These are phyloP conservation scores for Pediacus dermestoides DNA, from an alignment of 2,888 invertebrate genomes.

Conservation along the genomic window DNA sequence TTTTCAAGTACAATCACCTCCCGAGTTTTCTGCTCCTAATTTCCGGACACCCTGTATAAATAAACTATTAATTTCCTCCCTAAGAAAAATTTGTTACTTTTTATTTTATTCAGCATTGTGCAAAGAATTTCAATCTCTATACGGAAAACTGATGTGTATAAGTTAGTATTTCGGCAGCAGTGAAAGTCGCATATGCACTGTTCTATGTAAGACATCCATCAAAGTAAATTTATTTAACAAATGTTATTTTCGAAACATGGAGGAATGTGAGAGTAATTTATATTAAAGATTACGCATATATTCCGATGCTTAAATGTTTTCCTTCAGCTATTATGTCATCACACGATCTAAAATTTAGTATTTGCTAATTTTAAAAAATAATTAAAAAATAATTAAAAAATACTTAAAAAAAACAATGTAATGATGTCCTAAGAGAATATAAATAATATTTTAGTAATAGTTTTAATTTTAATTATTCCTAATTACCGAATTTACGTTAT, in stretches of 20 bases:
- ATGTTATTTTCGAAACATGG: slow-evolving; percentile 15
- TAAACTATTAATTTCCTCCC: too few relatives aligned
- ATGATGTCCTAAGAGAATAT: too few relatives aligned
- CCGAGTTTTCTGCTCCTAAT: too few relatives aligned
- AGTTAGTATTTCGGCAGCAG: too few relatives aligned
- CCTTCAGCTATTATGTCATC: not conserved
- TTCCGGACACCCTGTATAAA: too few relatives aligned
- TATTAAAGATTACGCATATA: slow-evolving; percentile 14
- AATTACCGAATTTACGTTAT: not conserved
- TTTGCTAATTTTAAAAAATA: not conserved
- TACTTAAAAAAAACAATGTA: not conserved
- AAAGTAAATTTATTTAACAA: slow-evolving; percentile 15
- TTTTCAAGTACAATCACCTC: too few relatives aligned
- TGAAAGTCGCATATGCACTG: too few relatives aligned
- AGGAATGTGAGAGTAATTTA: slow-evolving; percentile 19
- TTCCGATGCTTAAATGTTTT: slow-evolving; percentile 5
- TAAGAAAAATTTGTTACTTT: too few relatives aligned
- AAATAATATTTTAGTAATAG: too few relatives aligned
- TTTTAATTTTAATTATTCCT: slow-evolving; percentile 1
- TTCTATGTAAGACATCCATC: slow-evolving; percentile 18
- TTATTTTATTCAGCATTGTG: too few relatives aligned
- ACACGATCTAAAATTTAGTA: not conserved
- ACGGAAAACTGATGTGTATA: too few relatives aligned
- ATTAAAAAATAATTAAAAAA: not conserved
- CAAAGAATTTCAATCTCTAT: too few relatives aligned